Evolutionary conservation across 2,797 vertebrate species (phyloP), one percentile per base, ranked within the genome.

Genomic region (Pangasius djambal): DNA sequence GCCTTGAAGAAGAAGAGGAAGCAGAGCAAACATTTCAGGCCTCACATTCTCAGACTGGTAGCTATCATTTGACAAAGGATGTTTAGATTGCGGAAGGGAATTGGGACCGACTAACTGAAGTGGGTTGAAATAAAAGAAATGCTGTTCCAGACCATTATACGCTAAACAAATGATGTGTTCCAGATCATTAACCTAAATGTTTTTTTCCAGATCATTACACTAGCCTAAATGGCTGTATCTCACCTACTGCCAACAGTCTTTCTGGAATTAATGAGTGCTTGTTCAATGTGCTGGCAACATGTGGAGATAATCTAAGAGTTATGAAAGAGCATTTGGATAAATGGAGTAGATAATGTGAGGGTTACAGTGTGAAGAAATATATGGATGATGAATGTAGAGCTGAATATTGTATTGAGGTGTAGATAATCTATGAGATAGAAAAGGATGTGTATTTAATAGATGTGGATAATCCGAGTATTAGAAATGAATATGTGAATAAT

Each of bases 251-350:
- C 85, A 86, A 20, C 52, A 86, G 69, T 2, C 69, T 37, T 86
- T 86, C 50, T 86, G 69, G 34, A 86, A 69, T 86, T 70, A 69
- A 86, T 61, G 61, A 84, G 52, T n/a, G 59, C 9, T 4, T 84
- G 83, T 84, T 67, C 15, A 50, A 84, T 67, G 82, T 84, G 61
- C 82, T n/a, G 63, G 40, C 55, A 40, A 44, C 50, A 44, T 28
- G 34, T 61, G 2, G 15, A 75, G 69, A 75, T 75, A 86, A 74
- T 86, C 85, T 61, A 20, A 48, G 50, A 55, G 67, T 40, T 86
- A 34, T 57, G 22, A 57, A 55, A 55, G 16, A 75, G 2, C 50
- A 40, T 61, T 59, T 8, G 37, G 52, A 44, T 75, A 59, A 86
- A 59, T 40, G 52, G 7, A 7, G 16, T 86, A 9, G 50, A 86